A percentile compares a stretch with the other conserved stretches of the same genome.
Conservation (phyloP, 2,113 vertebrate genomes). For the Progne subis region DNA sequence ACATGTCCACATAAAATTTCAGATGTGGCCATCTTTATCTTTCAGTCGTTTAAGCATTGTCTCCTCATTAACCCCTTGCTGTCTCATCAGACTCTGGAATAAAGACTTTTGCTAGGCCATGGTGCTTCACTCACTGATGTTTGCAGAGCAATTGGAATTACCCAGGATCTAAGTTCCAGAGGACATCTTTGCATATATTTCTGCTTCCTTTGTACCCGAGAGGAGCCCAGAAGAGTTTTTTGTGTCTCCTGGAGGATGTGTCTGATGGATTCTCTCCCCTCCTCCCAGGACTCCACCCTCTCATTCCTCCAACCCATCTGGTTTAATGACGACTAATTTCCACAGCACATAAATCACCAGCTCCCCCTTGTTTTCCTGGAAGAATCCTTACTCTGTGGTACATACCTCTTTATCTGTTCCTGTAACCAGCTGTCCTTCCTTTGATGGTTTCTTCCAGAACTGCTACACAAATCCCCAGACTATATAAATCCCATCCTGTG, state of each 20-base stretch:
- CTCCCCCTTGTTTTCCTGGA: background rate
- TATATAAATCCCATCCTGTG: background rate
- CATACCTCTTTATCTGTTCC: constrained; percentile 7
- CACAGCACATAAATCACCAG: background rate
- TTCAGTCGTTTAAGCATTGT: background rate
- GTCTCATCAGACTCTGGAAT: background rate
- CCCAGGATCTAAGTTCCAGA: background rate
- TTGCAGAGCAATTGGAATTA: background rate
- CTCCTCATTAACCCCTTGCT: background rate
- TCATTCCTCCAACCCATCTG: background rate
- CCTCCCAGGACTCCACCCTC: background rate
- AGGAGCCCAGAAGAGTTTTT: background rate
- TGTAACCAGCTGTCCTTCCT: constrained; percentile 17
- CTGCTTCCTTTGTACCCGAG: background rate
- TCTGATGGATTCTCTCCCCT: background rate
- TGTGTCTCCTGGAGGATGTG: background rate
- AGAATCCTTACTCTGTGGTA: background rate
- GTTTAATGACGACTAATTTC: background rate
- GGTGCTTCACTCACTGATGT: background rate
- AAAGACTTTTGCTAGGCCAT: background rate
- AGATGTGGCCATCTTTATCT: background rate
- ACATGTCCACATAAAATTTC: background rate
- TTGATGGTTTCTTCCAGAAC: constrained; percentile 7
- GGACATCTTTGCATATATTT: fast-evolving
- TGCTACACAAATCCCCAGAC: background rate